Evolutionary conservation across 2,113 vertebrate species (phyloP).

Genomic region (mouse (Mus musculus)): DNA sequence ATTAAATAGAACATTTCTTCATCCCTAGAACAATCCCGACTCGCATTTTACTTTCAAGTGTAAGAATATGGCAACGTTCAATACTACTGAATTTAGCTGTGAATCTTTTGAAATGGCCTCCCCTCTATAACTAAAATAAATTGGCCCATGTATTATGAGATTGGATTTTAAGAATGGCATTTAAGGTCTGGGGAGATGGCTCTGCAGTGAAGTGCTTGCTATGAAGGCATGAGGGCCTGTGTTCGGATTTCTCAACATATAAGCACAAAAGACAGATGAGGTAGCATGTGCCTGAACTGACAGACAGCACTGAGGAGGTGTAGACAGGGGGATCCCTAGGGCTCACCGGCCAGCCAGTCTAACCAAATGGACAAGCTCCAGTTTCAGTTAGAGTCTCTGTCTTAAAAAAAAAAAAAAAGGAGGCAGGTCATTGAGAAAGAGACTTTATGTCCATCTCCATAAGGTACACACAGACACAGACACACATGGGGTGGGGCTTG

Average conservation of each 20-base stretch:
- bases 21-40: slow-evolving; percentile 25
- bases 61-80: slow-evolving; percentile 63
- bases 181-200: not conserved
- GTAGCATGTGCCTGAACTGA: no score
- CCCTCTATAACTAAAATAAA: slow-evolving; percentile 31
- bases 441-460: not conserved
- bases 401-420: not conserved
- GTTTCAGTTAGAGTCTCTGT: not conserved
- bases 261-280: not conserved
- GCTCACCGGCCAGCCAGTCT: not conserved
- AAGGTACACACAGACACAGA: not conserved
- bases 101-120: slow-evolving; percentile 42
- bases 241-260: not conserved
- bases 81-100: slow-evolving; percentile 7
- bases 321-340: no score
- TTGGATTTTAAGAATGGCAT: slow-evolving; percentile 23
- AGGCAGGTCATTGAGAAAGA: not conserved
- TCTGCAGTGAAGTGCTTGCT: not conserved
- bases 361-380: not conserved
- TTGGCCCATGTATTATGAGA: slow-evolving; percentile 3
- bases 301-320: not conserved
- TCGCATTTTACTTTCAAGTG: slow-evolving; percentile 41
- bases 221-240: no score
- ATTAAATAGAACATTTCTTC: slow-evolving; percentile 40
- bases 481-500: not conserved